Evolutionary conservation across 2,888 invertebrate species (phyloP), one percentile per base, ranked within the genome.

Genomic region (Sphaerophoria rueppellii): DNA sequence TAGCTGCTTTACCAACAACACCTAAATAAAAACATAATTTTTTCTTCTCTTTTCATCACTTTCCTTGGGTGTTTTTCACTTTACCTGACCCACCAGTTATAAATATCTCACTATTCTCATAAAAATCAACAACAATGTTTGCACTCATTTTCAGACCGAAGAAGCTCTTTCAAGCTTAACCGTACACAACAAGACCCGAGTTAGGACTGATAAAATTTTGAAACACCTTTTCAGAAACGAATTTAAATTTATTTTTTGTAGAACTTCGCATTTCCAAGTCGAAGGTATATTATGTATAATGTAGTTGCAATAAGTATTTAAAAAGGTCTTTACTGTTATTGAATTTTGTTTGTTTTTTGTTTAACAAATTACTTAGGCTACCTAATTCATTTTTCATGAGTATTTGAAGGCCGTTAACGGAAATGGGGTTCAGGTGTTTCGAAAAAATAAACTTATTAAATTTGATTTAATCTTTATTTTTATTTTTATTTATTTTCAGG

Each of bases 1-100:
- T 93, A 32, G 98, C 91, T 0, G 96, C 95, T 92, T 98, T 98
- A 0, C 98, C 98, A 90, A 98, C 94, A 89, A 97, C 98, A 0
- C 97, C 98, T 93, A 48, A 7, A 0, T 97, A 97, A 93, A 55
- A 40, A n/a, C 24, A 52, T 12, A 24, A 0, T 43, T 4, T 34
- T 32, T 43, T 4, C 6, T 5, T 60, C 4, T 14, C 57, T 5
- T 16, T 4, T 11, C 16, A n/a, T 4, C 12, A 63, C 4, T 4
- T 32, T 0, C 24, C 11, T 65, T 7, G 7, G 12, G 2, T 52
- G n/a, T 34, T 63, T 0, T 14, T 60, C 0, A 6, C 0, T 11
- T 37, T 87, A 92, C 93, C 93, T 32, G 96, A 96, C 0, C 94
- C 96, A 1, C 98, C 97, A 0, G 97, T 98, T 2, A 98, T 93